Conservation (phyloP, 2,888 invertebrate species). For the Erebia ligea region DNA sequence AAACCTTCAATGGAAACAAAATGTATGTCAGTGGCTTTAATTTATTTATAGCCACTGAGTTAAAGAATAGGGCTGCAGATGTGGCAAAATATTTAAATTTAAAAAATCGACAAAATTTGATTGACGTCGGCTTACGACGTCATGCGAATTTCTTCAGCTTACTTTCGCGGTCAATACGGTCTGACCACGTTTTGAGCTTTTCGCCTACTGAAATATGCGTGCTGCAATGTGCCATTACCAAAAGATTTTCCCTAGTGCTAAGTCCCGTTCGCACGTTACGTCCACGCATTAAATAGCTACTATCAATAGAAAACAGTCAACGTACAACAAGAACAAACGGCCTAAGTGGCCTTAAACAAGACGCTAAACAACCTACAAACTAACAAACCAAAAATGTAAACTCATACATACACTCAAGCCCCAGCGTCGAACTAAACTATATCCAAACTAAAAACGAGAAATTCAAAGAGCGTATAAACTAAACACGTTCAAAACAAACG, state of each 20-base stretch:
- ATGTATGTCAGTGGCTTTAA: too few species aligned
- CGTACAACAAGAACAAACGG: slow-evolving; percentile 59
- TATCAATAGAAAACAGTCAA: slow-evolving; percentile 62
- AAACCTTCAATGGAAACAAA: too few species aligned
- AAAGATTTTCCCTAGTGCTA: too few species aligned
- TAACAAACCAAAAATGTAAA: slow-evolving; percentile 38
- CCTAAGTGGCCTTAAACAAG: slow-evolving; percentile 59
- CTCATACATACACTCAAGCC: slow-evolving; percentile 48
- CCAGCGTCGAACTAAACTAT: slow-evolving; percentile 66
- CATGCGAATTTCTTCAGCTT: too few species aligned
- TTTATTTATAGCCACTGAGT: too few species aligned
- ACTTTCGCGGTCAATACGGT: too few species aligned
- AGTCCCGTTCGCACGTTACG: slow-evolving; percentile 12
- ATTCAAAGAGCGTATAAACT: slow-evolving; percentile 42
- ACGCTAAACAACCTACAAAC: slow-evolving; percentile 56
- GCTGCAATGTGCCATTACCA: too few species aligned
- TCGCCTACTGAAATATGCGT: too few species aligned
- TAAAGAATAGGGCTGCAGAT: too few species aligned
- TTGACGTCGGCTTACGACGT: too few species aligned
- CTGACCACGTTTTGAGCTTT: too few species aligned
- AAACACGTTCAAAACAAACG: slow-evolving; percentile 59
- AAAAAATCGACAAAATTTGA: too few species aligned
- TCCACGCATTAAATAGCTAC: slow-evolving; percentile 44
- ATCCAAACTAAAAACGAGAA: slow-evolving; percentile 49
- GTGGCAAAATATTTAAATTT: neutral